phyloP scores from a whole-genome alignment of 2,113 vertebrate species.

The Neofelis nebulosa region DNA sequence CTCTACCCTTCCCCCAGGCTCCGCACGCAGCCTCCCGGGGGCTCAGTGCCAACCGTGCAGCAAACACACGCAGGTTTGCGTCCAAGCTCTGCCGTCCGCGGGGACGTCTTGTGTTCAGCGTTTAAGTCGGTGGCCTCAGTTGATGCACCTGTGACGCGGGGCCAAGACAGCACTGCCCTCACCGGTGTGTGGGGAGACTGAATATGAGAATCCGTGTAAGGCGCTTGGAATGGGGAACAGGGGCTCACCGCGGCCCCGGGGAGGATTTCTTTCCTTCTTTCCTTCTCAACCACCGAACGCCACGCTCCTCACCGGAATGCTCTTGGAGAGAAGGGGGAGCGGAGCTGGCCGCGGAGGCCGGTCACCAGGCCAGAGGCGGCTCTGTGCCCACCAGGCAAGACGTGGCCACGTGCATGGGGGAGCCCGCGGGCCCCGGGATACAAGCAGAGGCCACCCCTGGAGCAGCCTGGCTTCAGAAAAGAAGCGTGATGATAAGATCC shows the following conservation, averaged over 20 bases:
- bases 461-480: not conserved
- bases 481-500: accelerated
- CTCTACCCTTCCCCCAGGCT: not conserved
- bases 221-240: accelerated
- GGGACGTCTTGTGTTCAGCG: accelerated
- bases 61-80: accelerated
- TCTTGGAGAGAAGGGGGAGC: not conserved
- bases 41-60: not conserved
- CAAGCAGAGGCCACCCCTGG: not conserved
- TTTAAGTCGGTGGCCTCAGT: not conserved
- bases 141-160: accelerated
- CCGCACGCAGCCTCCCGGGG: not conserved
- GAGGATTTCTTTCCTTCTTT: no score
- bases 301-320: not conserved
- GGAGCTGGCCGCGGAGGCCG: accelerated
- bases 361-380: accelerated
- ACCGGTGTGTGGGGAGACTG: not conserved
- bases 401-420: accelerated
- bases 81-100: accelerated
- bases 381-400: no score
- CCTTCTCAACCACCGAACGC: not conserved
- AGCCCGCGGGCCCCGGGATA: accelerated
- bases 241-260: accelerated
- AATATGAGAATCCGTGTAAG: accelerated
- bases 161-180: accelerated